Percentiles rank a stretch among this genome's conserved stretches.
phyloP scores from a whole-genome alignment of 2,113 vertebrate species.

The Onychostruthus taczanowskii region DNA sequence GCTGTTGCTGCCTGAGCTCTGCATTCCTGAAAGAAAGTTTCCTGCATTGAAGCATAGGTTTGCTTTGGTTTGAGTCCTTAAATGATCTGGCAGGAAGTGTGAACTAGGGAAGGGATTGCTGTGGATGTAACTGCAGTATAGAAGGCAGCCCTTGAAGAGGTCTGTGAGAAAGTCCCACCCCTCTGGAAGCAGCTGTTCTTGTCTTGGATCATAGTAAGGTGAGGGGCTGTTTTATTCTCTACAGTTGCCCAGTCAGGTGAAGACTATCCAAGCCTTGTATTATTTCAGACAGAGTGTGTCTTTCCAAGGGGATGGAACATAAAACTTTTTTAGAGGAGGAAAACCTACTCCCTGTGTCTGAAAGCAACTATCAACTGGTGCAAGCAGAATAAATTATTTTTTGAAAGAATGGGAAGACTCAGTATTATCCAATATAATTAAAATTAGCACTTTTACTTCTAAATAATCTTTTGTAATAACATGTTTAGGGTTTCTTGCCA shows the following conservation, averaged over 20 bases:
- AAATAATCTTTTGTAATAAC: background rate
- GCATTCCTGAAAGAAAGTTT: background rate
- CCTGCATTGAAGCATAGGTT: background rate
- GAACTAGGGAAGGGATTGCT: background rate
- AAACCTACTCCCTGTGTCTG: background rate
- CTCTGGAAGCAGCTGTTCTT: background rate
- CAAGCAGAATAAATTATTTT: background rate
- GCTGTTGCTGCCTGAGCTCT: background rate
- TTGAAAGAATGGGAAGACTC: background rate
- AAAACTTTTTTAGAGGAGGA: background rate
- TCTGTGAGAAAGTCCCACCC: background rate
- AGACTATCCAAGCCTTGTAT: background rate
- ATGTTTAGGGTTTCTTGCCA: background rate
- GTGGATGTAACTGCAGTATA: background rate
- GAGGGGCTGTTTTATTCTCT: background rate
- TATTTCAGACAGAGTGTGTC: background rate
- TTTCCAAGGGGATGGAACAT: background rate
- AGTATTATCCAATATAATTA: background rate
- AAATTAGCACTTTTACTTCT: background rate
- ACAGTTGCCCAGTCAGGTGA: background rate
- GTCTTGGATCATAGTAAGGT: background rate
- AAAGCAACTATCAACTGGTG: background rate
- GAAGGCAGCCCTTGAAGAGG: background rate
- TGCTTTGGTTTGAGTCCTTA: background rate
- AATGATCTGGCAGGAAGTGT: background rate